phyloP scores from a whole-genome alignment of 2,797 vertebrate species.

The Poeciliopsis paucimaculata region DNA sequence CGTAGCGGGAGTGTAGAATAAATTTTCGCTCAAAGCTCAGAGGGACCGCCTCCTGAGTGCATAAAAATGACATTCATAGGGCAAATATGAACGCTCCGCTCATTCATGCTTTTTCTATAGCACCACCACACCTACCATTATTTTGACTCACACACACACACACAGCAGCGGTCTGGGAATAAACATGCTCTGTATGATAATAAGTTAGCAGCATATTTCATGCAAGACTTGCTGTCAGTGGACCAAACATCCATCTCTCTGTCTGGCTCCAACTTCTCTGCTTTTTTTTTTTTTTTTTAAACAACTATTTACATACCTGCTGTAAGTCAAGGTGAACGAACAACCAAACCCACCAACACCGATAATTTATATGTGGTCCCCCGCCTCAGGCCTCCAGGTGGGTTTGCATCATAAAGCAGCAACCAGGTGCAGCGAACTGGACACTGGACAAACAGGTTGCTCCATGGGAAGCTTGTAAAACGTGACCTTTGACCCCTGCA shows the following conservation, averaged over 20 bases:
- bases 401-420: constrained; percentile 54
- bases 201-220: constrained; percentile 70
- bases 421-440: constrained; percentile 12
- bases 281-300: background rate
- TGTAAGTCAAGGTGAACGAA: constrained; percentile 50
- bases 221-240: constrained; percentile 68
- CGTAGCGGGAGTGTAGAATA: constrained; percentile 3
- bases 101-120: constrained; percentile 42
- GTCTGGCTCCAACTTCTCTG: constrained; percentile 14
- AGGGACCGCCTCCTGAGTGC: constrained; percentile 9
- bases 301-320: constrained; percentile 39
- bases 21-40: constrained; percentile 19
- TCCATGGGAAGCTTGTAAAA: constrained; percentile 31
- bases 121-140: constrained; percentile 51
- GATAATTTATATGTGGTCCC: constrained; percentile 43
- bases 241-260: constrained; percentile 54
- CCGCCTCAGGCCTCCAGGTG: constrained; percentile 8
- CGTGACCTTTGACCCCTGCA: constrained; percentile 31
- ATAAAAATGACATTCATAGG: constrained; percentile 34
- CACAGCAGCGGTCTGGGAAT: constrained; percentile 65
- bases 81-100: constrained; percentile 46
- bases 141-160: constrained; percentile 31
- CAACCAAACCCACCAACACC: constrained; percentile 42
- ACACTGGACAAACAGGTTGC: constrained; percentile 42
- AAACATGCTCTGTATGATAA: constrained; percentile 65